Percentiles rank a stretch among this genome's conserved stretches.
phyloP scores from a whole-genome alignment of 2,888 invertebrate species.

The Agrypnus murinus region DNA sequence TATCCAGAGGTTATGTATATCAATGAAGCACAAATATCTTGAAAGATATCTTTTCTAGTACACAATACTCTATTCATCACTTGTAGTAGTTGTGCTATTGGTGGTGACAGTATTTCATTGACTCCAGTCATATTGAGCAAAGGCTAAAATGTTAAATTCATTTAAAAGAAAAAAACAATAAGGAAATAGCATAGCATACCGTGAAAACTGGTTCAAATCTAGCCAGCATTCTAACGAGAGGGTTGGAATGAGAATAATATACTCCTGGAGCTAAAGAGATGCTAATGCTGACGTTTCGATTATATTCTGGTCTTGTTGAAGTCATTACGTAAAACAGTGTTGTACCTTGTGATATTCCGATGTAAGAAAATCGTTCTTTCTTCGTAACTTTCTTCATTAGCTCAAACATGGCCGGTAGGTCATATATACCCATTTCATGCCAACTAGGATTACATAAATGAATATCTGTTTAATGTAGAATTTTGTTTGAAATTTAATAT shows the following conservation, averaged over 20 bases:
- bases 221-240: slow-evolving; percentile 66
- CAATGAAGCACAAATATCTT: slow-evolving; percentile 41
- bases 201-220: slow-evolving; percentile 35
- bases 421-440: slow-evolving; percentile 85
- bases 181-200: background rate
- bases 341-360: slow-evolving; percentile 82
- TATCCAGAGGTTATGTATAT: slow-evolving; percentile 46
- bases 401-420: slow-evolving; percentile 85
- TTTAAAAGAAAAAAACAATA: background rate
- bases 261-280: slow-evolving; percentile 78
- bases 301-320: slow-evolving; percentile 75
- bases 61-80: slow-evolving; percentile 18
- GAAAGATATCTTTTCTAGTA: slow-evolving; percentile 26
- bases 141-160: slow-evolving; percentile 42
- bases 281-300: slow-evolving; percentile 75
- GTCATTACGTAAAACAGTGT: slow-evolving; percentile 78
- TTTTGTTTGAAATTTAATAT: too few species aligned
- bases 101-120: slow-evolving; percentile 49
- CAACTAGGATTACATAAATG: slow-evolving; percentile 75
- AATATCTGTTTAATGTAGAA: too few species aligned
- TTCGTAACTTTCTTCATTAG: slow-evolving; percentile 75
- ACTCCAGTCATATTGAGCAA: slow-evolving; percentile 46
- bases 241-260: slow-evolving; percentile 72
- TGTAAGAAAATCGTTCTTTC: slow-evolving; percentile 76
- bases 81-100: background rate